Conservation (phyloP, 2,797 vertebrate genomes). For the Todus mexicanus region DNA sequence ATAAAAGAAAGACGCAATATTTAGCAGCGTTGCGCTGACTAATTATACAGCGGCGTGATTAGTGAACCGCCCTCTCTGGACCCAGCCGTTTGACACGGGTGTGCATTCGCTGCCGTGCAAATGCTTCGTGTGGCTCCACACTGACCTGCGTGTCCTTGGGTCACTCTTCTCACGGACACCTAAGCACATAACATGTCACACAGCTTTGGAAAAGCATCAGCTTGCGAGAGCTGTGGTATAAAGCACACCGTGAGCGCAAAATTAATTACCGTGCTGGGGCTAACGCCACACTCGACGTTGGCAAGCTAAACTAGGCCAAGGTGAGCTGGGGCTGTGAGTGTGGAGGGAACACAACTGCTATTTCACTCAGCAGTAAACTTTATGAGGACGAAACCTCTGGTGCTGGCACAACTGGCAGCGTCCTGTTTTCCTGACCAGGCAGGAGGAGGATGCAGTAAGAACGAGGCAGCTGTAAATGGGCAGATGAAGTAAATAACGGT, state of each 20-base stretch:
- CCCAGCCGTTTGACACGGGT: not conserved
- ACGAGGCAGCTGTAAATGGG: not conserved
- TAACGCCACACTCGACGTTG: not conserved
- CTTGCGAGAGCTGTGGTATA: not conserved
- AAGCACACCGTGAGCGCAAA: not conserved
- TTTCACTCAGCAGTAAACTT: conserved; percentile 26
- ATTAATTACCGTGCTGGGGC: conserved; percentile 8
- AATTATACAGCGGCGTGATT: not conserved
- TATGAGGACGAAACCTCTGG: not conserved
- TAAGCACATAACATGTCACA: not conserved
- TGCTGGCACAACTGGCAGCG: not conserved
- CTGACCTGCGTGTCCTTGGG: accelerated
- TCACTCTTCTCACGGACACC: not conserved
- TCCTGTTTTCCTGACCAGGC: not conserved
- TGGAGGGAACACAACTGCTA: not conserved
- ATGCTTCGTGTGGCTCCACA: not conserved
- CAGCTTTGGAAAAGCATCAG: not conserved
- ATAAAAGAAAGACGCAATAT: conserved; percentile 2
- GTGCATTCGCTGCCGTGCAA: accelerated
- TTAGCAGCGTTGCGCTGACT: not conserved
- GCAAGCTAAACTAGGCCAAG: conserved; percentile 37
- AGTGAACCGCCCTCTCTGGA: not conserved
- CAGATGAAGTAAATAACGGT: conserved; percentile 20
- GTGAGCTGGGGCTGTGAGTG: not conserved
- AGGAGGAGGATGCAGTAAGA: not conserved